Evolutionary conservation across 1,140 invertebrate genomes (phyloP).

Genomic region (Mycetomoellerius zeteki): DNA sequence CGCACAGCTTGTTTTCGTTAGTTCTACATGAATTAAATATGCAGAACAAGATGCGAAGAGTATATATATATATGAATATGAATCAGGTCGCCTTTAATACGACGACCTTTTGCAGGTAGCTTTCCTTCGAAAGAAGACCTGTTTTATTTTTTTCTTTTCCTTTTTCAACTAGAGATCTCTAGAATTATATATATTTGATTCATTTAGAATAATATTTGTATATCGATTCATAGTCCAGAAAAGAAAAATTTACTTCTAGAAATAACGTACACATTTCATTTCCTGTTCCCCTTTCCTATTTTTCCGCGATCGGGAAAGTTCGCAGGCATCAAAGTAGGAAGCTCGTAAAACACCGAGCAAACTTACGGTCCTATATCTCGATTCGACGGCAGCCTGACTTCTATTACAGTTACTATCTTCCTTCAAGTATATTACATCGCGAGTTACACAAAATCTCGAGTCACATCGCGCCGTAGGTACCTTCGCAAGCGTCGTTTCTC

Average conservation of each 20-base stretch:
- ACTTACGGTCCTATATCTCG: conserved; percentile 46
- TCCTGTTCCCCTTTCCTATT: conserved; percentile 2
- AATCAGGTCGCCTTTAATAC: conserved; percentile 16
- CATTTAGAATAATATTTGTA: not conserved
- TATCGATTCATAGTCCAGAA: not conserved
- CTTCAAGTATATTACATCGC: conserved; percentile 37
- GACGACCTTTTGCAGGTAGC: not conserved
- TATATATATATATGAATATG: not conserved
- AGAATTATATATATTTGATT: not conserved
- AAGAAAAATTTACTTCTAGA: not conserved
- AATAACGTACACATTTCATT: conserved; percentile 29
- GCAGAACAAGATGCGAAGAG: not conserved
- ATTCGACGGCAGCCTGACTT: conserved; percentile 25
- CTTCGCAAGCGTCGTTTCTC: not conserved
- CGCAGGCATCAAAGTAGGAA: conserved; percentile 47
- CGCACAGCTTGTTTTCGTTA: conserved; percentile 45
- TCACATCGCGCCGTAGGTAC: not conserved
- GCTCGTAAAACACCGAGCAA: conserved; percentile 52
- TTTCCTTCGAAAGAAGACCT: no score
- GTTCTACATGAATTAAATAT: conserved; percentile 49
- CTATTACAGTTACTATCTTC: conserved; percentile 43
- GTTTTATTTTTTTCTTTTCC: not conserved
- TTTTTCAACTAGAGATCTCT: not conserved
- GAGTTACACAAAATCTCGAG: conserved; percentile 37
- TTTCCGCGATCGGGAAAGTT: conserved; percentile 29